phyloP scores from a whole-genome alignment of 35 echinoderm and acorn worm species.

The Stichopus chloronotus region DNA sequence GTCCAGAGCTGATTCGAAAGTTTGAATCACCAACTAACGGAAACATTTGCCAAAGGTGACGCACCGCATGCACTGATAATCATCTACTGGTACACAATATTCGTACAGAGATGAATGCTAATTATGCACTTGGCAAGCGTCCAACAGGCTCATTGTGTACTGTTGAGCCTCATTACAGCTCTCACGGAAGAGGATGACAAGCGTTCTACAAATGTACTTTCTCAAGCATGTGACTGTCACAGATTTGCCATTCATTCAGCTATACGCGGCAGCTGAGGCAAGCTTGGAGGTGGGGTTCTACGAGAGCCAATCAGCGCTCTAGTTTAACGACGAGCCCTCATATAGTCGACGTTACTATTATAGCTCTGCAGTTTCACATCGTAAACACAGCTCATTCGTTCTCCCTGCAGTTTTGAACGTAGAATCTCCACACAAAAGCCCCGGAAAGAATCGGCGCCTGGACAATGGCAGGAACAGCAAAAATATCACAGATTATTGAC shows the following conservation, averaged over 20 bases:
- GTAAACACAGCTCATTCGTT: not conserved
- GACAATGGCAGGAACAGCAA: not conserved
- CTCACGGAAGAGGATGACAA: too few relatives aligned
- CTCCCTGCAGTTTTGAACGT: not conserved
- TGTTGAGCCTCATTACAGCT: too few relatives aligned
- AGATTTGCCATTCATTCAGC: not conserved
- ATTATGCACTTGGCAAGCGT: too few relatives aligned
- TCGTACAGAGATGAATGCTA: too few relatives aligned
- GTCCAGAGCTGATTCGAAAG: too few relatives aligned
- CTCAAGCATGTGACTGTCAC: not conserved
- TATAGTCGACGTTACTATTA: not conserved
- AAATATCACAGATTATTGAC: slow-evolving; percentile 30
- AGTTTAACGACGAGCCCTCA: not conserved
- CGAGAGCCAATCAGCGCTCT: not conserved
- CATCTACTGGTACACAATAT: too few relatives aligned
- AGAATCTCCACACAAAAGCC: too few relatives aligned
- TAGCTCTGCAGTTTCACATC: not conserved
- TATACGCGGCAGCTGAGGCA: not conserved
- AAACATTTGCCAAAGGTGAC: too few relatives aligned
- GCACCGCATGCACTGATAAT: too few relatives aligned
- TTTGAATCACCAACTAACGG: too few relatives aligned
- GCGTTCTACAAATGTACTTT: too few relatives aligned
- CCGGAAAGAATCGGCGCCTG: not conserved
- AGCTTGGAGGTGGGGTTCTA: not conserved
- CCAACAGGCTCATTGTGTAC: too few relatives aligned